Percentiles rank a stretch among this genome's conserved stretches.
Evolutionary conservation across 1,140 invertebrate species (phyloP).

Genomic region (Amyelois transitella): DNA sequence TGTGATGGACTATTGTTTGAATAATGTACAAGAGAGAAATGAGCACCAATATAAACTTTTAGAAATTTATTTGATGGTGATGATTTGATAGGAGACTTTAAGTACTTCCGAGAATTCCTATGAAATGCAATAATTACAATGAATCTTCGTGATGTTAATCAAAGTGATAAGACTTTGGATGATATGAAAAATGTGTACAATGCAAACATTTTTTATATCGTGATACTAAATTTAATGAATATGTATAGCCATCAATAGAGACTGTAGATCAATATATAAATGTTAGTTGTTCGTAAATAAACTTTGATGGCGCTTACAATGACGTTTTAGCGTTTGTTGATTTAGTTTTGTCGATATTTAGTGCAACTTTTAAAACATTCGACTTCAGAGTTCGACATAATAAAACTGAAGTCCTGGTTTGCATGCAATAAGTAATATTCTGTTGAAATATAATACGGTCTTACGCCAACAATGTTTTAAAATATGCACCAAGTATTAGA

Average conservation of each 20-base stretch:
- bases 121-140: constrained; percentile 16
- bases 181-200: not conserved
- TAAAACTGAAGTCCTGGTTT: not conserved
- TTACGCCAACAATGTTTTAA: not conserved
- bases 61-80: constrained; percentile 1
- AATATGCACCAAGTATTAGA: constrained; percentile 1
- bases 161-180: constrained; percentile 14
- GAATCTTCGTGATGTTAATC: constrained; percentile 16
- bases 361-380: constrained; percentile 8
- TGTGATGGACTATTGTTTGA: constrained; percentile 13
- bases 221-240: constrained; percentile 17
- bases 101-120: constrained; percentile 19
- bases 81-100: constrained; percentile 5
- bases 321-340: constrained; percentile 23
- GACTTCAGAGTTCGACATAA: not conserved
- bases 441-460: not conserved
- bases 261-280: constrained; percentile 60
- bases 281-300: constrained; percentile 47
- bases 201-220: constrained; percentile 23
- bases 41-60: constrained; percentile 15
- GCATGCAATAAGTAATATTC: not conserved
- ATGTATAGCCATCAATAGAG: constrained; percentile 45
- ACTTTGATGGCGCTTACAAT: constrained; percentile 41
- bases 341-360: constrained; percentile 38
- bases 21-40: constrained; percentile 15